Evolutionary conservation across 1,140 invertebrate species (phyloP), one percentile per base, ranked within the genome.

Genomic region (Conus ventricosus): DNA sequence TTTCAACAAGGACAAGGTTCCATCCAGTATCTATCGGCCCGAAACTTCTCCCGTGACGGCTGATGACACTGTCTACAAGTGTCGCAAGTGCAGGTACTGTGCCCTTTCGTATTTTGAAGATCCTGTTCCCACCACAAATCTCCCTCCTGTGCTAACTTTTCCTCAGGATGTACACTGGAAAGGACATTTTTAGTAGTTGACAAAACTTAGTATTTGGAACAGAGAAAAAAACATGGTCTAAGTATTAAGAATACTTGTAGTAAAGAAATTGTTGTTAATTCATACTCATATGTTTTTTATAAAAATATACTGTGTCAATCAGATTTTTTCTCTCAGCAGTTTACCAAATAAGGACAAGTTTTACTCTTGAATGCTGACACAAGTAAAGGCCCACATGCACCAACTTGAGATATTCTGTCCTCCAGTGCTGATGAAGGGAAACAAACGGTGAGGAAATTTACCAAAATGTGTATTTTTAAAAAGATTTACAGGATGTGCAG

Each of bases 41-140:
- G 8, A 51, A 81, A 23, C 54, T 51, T 2, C 55, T 51, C 51
- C 80, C 20, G 39, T 71, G 7, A 7, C n/a, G 87, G 54, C 54
- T 88, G 20, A 39, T 89, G 91, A 89, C 71, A 82, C 87, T 63
- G 85, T 89, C 63, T 94, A 92, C 88, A 93, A 90, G 85, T 94
- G 93, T 91, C 89, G 90, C 57, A 94, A 94, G 85, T 93, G 93
- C 91, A 93, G 93, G 93, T 93, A 90, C 53, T 89, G 57, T 39
- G 86, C n/a, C 76, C 20, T 71, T 88, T 20, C 67, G 80, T 53
- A 54, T 23, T 81, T 81, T 5, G 23, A 27, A 7, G 5, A 11
- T 8, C 10, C 71, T 76, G 71, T 51, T 27, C 17, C 23, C 8
- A 11, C 39, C 25, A 78, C 27, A 39, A 78, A 78, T 7, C 10